Base-by-base conservation (phyloP, 1,140 invertebrate genomes). In the Drosophila sucinea region DNA sequence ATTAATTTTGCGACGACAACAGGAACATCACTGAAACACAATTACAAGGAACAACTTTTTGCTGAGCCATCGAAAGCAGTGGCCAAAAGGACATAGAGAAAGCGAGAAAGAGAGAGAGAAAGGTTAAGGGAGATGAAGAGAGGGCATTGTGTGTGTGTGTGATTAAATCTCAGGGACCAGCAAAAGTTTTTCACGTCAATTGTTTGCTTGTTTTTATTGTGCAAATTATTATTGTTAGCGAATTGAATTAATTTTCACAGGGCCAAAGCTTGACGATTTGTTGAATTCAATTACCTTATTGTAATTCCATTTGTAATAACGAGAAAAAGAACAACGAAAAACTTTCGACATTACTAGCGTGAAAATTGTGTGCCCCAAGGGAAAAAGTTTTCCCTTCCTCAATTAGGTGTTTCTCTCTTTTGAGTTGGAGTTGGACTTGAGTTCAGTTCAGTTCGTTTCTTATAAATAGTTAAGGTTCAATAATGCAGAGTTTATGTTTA, bases 181-280 rank as follows among this genome's bases (percentile, higher is more conserved):
- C 30, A 54, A 56, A 86, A 89, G 76, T 86, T 87, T 76, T 29
- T 56, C 74, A 55, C 38, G 35, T 68, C 76, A 87, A 79, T 86
- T 89, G 76, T 89, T 87, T 77, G 73, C 70, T 51, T 51, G 70
- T 83, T 87, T 84, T 87, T 87, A 87, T 87, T 87, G 84, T 84
- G 84, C 84, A 89, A 87, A 87, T 89, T 87, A 87, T 87, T 87
- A 87, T 89, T 87, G 77, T 84, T 78, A 87, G 85, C 74, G 84
- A 87, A 89, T 87, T 89, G 80, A 87, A 89, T 87, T 87, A 89
- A 87, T 89, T 83, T 81, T 17, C 17, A 17, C 17, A 17, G 17
- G 17, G 17, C 17, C 17, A 17, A 17, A 17, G 17, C 73, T 67
- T 72, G 70, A 67, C 84, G 77, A 87, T 87, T 87, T 89, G 80